Percentiles rank a stretch among this genome's conserved stretches.
These are phyloP conservation scores for Tineola bisselliella DNA, from an alignment of 2,888 invertebrate species.

Conservation along the genomic window DNA sequence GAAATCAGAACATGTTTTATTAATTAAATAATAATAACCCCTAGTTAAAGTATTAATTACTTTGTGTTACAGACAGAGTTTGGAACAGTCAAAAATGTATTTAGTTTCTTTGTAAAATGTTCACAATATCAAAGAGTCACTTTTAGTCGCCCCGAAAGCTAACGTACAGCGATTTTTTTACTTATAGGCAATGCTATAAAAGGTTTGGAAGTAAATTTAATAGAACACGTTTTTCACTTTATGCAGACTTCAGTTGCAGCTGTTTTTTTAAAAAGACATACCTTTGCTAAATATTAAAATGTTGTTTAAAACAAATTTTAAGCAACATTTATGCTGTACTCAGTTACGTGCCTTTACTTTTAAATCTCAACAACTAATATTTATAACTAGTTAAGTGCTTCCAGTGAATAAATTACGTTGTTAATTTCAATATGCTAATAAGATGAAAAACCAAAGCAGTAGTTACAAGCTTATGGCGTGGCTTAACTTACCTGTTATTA, in stretches of 20 bases:
- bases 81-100: not conserved
- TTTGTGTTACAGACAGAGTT: too few relatives aligned
- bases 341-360: not conserved
- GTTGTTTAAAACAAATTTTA: not conserved
- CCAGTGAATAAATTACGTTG: too few relatives aligned
- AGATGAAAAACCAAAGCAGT: not conserved
- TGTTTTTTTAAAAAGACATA: not conserved
- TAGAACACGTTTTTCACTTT: not conserved
- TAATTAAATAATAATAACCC: not conserved
- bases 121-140: not conserved
- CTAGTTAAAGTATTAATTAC: not conserved
- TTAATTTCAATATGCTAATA: not conserved
- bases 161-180: not conserved
- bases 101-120: not conserved
- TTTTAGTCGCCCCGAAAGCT: not conserved
- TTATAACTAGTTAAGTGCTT: too few relatives aligned
- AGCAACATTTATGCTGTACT: not conserved
- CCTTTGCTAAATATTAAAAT: not conserved
- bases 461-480: not conserved
- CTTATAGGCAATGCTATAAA: not conserved
- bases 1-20: not conserved
- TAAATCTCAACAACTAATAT: not conserved
- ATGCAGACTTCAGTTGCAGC: not conserved
- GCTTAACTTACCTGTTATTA: not conserved
- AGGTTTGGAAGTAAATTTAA: not conserved